These are phyloP conservation scores for Lasius fuliginosus DNA, from an alignment of 2,888 invertebrate species.

Conservation along the genomic window DNA sequence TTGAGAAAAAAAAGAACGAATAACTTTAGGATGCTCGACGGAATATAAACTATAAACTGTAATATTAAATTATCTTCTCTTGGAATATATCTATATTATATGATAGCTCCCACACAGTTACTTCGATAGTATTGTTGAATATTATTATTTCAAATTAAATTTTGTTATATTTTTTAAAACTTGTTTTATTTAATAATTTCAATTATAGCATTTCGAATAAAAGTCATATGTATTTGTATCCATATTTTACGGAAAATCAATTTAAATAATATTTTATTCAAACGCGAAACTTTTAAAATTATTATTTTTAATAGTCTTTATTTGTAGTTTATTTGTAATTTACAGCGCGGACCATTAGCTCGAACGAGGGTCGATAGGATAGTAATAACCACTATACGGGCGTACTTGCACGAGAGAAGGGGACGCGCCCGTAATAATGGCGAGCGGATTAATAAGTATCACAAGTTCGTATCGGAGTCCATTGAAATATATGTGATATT, in stretches of 20 bases:
- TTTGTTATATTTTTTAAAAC: background rate
- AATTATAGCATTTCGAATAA: background rate
- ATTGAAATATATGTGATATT: background rate
- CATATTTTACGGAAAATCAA: background rate
- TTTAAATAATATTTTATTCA: conserved; percentile 5
- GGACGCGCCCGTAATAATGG: conserved; percentile 53
- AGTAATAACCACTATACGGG: conserved; percentile 49
- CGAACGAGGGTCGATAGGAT: conserved; percentile 52
- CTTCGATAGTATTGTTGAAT: background rate
- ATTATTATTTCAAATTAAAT: background rate
- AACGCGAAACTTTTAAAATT: background rate
- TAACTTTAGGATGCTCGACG: background rate
- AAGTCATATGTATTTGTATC: background rate
- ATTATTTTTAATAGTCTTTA: background rate
- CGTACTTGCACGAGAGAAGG: conserved; percentile 19
- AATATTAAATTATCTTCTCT: conserved; percentile 12
- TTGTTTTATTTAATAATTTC: background rate
- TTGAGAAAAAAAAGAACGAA: conserved; percentile 10
- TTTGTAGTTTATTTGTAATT: too few species aligned
- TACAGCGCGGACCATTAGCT: conserved; percentile 53
- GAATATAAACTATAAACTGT: conserved; percentile 12
- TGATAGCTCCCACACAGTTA: background rate
- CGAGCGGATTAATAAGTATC: conserved; percentile 49
- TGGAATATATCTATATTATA: background rate
- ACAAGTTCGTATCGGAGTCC: too few species aligned